phyloP scores from a whole-genome alignment of 2,888 invertebrate genomes.

The Andrena haemorrhoa region DNA sequence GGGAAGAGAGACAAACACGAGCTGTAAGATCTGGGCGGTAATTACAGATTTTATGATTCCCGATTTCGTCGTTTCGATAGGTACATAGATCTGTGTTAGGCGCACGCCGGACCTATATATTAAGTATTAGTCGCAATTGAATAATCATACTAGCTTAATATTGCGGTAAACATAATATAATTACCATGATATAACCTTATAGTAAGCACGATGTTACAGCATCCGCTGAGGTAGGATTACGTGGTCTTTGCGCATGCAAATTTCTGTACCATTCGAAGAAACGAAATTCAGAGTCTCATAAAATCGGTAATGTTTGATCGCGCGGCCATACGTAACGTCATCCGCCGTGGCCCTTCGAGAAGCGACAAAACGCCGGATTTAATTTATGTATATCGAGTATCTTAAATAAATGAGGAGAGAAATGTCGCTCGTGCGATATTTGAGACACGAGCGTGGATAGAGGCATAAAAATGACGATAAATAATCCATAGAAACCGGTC shows the following conservation, averaged over 20 bases:
- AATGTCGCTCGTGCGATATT: slow-evolving; percentile 74
- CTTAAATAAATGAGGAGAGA: slow-evolving; percentile 66
- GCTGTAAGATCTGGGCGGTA: slow-evolving; percentile 60
- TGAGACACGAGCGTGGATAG: slow-evolving; percentile 27
- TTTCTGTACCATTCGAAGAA: slow-evolving; percentile 38
- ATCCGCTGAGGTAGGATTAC: slow-evolving; percentile 37
- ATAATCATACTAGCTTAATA: slow-evolving; percentile 53
- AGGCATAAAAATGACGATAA: slow-evolving; percentile 24
- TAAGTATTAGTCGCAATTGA: slow-evolving; percentile 41
- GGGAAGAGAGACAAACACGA: slow-evolving; percentile 31
- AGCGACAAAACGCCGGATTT: slow-evolving; percentile 68
- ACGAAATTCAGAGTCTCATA: slow-evolving; percentile 21
- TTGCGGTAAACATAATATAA: slow-evolving; percentile 36
- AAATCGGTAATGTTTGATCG: slow-evolving; percentile 38
- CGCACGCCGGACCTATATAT: slow-evolving; percentile 21
- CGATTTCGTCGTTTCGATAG: slow-evolving; percentile 37
- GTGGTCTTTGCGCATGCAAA: slow-evolving; percentile 35
- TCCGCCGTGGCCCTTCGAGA: slow-evolving; percentile 20
- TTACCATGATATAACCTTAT: slow-evolving; percentile 53
- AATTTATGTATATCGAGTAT: slow-evolving; percentile 73
- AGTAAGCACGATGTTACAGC: slow-evolving; percentile 40
- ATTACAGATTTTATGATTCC: slow-evolving; percentile 32
- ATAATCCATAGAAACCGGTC: slow-evolving; percentile 51
- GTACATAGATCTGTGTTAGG: slow-evolving; percentile 39
- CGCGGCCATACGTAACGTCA: slow-evolving; percentile 44